Conservation (phyloP, 2,113 vertebrate species). For the Carettochelys insculpta region DNA sequence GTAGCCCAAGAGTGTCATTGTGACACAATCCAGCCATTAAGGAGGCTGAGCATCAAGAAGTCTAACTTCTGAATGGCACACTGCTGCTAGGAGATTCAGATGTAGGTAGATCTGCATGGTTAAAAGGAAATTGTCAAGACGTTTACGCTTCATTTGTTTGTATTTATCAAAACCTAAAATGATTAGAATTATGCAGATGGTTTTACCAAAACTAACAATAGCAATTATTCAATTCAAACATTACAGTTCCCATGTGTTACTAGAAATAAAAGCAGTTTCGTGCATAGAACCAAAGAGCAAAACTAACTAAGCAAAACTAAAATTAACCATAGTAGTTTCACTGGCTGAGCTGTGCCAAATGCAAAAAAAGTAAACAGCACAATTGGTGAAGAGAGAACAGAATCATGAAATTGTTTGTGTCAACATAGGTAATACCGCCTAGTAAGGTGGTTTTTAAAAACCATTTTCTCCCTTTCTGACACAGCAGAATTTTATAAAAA, state of each 20-base stretch:
- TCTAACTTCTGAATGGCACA: too few species aligned
- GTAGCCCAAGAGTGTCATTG: too few species aligned
- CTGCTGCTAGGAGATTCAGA: conserved; percentile 28
- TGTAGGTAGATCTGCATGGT: conserved; percentile 27
- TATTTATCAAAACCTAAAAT: conserved; percentile 23
- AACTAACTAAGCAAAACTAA: neutral
- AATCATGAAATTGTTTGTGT: neutral
- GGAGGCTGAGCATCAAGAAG: conserved; percentile 26
- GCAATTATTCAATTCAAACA: neutral
- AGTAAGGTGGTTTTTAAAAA: neutral
- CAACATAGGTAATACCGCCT: neutral
- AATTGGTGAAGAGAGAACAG: neutral
- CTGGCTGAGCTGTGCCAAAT: neutral
- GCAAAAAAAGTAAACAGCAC: neutral
- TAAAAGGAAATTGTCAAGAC: conserved; percentile 47
- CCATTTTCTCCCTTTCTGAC: neutral
- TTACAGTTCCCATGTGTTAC: neutral
- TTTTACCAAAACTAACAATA: neutral
- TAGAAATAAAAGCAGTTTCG: neutral
- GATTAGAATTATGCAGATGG: neutral
- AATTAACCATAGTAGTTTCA: neutral
- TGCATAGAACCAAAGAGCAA: neutral
- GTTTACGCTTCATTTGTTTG: conserved; percentile 37
- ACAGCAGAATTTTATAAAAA: too few species aligned
- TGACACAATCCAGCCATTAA: neutral